These are phyloP conservation scores for Macaca mulatta DNA, from an alignment of 2,113 vertebrate genomes.

Conservation along the genomic window DNA sequence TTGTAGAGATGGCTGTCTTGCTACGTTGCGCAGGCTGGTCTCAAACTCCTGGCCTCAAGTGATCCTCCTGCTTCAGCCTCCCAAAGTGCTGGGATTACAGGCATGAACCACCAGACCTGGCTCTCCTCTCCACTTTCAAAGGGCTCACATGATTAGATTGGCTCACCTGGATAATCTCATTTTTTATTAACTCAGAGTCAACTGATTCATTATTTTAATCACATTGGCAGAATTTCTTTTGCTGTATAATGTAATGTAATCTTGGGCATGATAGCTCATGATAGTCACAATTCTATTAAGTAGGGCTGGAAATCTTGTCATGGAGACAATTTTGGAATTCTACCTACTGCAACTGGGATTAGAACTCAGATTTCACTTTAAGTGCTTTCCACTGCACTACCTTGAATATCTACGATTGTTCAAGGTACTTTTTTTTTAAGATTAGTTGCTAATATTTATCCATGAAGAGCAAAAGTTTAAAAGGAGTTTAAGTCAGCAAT, in stretches of 20 bases:
- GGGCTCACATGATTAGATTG: neutral
- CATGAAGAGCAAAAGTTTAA: neutral
- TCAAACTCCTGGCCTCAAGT: no score
- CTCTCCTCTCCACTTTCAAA: neutral
- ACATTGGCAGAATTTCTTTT: neutral
- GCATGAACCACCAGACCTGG: no score
- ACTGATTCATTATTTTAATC: neutral
- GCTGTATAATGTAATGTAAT: neutral
- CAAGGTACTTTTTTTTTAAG: neutral
- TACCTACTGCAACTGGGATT: neutral
- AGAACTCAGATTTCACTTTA: neutral
- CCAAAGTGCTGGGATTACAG: no score
- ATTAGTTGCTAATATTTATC: neutral
- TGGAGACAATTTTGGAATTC: neutral
- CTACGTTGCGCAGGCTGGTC: no score
- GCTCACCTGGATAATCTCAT: neutral
- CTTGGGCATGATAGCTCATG: neutral
- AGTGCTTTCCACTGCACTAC: neutral
- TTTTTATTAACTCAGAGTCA: neutral
- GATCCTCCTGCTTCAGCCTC: no score
- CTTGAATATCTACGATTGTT: slow-evolving; percentile 17
- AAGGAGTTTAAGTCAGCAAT: neutral
- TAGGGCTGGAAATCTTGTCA: neutral
- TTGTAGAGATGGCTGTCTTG: no score
- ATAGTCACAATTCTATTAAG: neutral